Evolutionary conservation across 2,113 vertebrate genomes (phyloP).

Genomic region (Indicator indicator): DNA sequence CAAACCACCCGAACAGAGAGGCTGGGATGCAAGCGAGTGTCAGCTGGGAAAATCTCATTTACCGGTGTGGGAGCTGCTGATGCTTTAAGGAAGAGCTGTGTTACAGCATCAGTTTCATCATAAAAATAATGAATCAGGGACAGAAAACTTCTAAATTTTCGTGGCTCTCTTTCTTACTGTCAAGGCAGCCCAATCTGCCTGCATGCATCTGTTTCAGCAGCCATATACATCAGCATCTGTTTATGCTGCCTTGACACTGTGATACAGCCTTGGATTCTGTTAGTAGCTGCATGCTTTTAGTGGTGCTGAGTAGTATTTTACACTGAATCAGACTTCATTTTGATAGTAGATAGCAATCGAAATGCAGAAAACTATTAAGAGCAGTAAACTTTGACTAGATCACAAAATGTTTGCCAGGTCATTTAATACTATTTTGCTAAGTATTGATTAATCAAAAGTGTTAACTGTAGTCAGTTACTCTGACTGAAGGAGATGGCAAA

Average conservation of each 20-base stretch:
- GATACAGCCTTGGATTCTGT: not conserved
- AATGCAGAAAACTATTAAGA: not conserved
- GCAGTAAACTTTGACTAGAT: not conserved
- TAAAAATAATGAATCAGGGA: not conserved
- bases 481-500: too few relatives aligned
- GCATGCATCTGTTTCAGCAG: accelerated
- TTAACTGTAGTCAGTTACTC: not conserved
- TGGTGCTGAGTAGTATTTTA: too few relatives aligned
- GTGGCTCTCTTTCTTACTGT: not conserved
- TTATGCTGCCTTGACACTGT: accelerated
- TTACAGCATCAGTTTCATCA: accelerated
- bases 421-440: not conserved
- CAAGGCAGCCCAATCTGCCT: accelerated
- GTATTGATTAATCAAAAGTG: not conserved
- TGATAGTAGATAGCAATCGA: not conserved
- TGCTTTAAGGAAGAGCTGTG: too few relatives aligned
- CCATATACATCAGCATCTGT: accelerated
- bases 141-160: accelerated
- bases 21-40: accelerated
- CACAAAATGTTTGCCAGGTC: not conserved
- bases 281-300: accelerated
- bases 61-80: not conserved
- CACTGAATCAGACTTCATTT: not conserved
- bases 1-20: accelerated
- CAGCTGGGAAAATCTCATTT: accelerated